These are phyloP conservation scores for Rhopalosiphum padi DNA, from an alignment of 1,140 invertebrate species.

Conservation along the genomic window DNA sequence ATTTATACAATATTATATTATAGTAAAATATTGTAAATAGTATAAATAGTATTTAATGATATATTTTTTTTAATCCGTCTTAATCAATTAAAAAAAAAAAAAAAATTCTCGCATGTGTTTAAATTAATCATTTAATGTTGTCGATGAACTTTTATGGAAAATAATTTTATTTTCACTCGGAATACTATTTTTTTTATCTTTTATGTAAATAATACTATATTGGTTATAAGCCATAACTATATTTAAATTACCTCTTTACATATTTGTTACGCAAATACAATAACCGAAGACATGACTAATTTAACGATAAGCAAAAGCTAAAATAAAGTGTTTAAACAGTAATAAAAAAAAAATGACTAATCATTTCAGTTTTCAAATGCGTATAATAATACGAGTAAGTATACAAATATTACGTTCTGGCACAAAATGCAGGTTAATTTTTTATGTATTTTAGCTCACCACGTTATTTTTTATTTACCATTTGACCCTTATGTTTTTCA, in stretches of 20 bases:
- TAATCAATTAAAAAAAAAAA: not conserved
- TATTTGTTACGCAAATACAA: not conserved
- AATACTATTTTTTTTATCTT: not conserved
- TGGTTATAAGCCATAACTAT: fast-evolving
- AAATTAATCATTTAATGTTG: not conserved
- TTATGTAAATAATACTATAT: not conserved
- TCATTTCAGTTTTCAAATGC: not conserved
- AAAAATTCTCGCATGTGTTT: no score
- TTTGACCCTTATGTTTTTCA: not conserved
- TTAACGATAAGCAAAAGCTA: not conserved
- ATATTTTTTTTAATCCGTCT: no score
- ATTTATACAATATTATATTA: not conserved
- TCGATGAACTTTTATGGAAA: not conserved
- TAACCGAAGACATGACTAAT: not conserved
- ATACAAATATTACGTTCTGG: not conserved
- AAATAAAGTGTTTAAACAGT: not conserved
- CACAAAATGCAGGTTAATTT: not conserved
- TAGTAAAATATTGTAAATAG: no score
- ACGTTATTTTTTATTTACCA: not conserved
- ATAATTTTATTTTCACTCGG: not conserved
- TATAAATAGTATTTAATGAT: no score
- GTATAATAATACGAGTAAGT: no score
- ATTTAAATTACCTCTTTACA: not conserved
- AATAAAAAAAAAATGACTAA: not conserved
- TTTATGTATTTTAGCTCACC: not conserved